Evolutionary conservation across 2,113 vertebrate species (phyloP).

Genomic region (Bos indicus): DNA sequence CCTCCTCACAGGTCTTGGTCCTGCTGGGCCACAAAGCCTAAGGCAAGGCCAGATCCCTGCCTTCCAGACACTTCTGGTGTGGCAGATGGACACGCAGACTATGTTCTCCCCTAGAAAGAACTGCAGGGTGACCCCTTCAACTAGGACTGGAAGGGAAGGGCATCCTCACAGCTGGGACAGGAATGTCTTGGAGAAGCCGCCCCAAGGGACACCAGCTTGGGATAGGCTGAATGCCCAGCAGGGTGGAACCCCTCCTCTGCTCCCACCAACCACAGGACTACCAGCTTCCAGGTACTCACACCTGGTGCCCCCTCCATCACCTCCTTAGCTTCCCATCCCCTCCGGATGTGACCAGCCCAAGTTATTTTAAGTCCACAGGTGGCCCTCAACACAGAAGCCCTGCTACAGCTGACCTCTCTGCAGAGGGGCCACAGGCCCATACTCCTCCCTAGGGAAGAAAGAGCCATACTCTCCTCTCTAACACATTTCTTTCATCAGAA

Average conservation of each 20-base stretch:
- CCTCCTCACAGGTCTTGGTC: background rate
- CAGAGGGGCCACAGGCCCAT: background rate
- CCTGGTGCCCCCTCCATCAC: background rate
- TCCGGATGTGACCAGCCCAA: background rate
- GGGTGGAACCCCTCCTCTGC: background rate
- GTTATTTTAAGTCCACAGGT: background rate
- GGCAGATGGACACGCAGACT: background rate
- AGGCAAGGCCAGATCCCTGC: background rate
- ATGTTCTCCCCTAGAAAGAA: background rate
- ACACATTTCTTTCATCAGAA: background rate
- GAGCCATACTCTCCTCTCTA: background rate
- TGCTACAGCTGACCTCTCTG: background rate
- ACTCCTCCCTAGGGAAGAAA: background rate
- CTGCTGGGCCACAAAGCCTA: background rate
- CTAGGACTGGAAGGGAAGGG: background rate
- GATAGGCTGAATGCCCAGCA: fast-evolving
- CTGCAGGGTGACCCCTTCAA: background rate
- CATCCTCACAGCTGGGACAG: fast-evolving
- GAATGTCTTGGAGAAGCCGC: background rate
- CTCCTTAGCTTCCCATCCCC: background rate
- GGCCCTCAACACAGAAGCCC: fast-evolving
- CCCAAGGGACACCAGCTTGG: background rate
- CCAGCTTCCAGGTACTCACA: background rate
- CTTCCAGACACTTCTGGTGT: background rate
- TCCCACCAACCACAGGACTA: background rate